Percentiles rank a stretch among this genome's conserved stretches.
These are phyloP conservation scores for Ptychobarbus kaznakovi DNA, from an alignment of 2,797 vertebrate species.

Conservation along the genomic window DNA sequence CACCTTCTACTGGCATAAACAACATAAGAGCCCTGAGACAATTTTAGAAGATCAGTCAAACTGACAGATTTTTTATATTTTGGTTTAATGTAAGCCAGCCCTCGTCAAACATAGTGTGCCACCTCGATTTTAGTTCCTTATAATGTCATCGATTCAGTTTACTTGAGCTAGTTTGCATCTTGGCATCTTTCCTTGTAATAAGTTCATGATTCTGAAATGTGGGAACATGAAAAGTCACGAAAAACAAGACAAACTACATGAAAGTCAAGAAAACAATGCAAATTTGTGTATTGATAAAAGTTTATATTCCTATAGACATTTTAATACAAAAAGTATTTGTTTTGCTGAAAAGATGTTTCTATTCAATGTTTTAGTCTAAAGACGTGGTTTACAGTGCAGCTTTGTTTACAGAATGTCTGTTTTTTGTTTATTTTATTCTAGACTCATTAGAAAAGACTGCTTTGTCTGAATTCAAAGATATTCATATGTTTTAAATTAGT, in stretches of 20 bases:
- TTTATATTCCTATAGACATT: neutral
- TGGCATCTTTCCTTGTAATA: neutral
- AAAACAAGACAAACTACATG: neutral
- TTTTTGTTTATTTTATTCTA: neutral
- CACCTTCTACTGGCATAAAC: neutral
- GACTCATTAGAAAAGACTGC: neutral
- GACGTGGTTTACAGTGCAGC: neutral
- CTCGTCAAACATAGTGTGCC: neutral
- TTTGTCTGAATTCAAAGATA: neutral
- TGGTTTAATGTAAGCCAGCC: neutral
- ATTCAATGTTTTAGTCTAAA: neutral
- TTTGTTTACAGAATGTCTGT: constrained; percentile 5
- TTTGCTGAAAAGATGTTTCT: neutral
- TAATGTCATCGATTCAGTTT: neutral
- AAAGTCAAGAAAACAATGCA: neutral
- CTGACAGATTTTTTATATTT: neutral
- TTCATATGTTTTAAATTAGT: neutral
- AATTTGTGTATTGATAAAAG: neutral
- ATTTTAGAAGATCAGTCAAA: neutral
- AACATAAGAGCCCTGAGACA: neutral
- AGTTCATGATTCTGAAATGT: neutral
- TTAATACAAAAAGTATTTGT: neutral
- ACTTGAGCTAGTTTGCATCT: neutral
- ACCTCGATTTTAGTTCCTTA: neutral
- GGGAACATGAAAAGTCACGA: neutral